Percentiles rank a stretch among this genome's conserved stretches.
Conservation (phyloP, 1,140 invertebrate genomes). For the Caenorhabditis inopinata region DNA sequence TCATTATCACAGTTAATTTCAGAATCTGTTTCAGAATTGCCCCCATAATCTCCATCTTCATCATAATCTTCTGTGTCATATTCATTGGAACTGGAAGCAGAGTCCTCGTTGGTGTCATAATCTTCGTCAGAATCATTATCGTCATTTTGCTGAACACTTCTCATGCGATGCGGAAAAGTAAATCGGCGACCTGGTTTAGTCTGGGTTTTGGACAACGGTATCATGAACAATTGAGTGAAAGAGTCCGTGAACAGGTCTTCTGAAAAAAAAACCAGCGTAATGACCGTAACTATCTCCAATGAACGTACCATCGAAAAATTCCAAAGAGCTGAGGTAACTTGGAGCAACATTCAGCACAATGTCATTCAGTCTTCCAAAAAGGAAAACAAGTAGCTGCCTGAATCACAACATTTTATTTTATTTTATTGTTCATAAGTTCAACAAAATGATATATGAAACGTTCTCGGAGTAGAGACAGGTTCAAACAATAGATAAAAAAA, state of each 20-base stretch:
- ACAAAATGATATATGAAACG: neutral
- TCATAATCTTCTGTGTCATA: neutral
- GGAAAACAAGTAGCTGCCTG: too few relatives aligned
- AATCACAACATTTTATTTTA: too few relatives aligned
- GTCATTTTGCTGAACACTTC: neutral
- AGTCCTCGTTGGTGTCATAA: too few relatives aligned
- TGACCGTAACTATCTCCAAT: too few relatives aligned
- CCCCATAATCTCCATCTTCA: neutral
- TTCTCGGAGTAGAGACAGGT: neutral
- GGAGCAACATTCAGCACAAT: too few relatives aligned
- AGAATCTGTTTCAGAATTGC: too few relatives aligned
- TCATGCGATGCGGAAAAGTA: too few relatives aligned
- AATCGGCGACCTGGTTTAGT: too few relatives aligned
- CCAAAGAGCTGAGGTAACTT: too few relatives aligned
- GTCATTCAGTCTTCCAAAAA: too few relatives aligned
- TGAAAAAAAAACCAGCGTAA: constrained; percentile 2
- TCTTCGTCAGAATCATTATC: neutral
- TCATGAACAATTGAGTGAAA: neutral
- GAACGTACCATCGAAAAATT: too few relatives aligned
- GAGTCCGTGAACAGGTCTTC: neutral
- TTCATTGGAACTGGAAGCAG: neutral
- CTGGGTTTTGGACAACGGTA: neutral
- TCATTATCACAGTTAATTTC: neutral
- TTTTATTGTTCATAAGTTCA: neutral
- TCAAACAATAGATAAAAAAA: too few relatives aligned